Percentiles rank a stretch among this genome's conserved stretches.
Conservation (phyloP, 2,888 invertebrate genomes). For the Apodemia duryi region DNA sequence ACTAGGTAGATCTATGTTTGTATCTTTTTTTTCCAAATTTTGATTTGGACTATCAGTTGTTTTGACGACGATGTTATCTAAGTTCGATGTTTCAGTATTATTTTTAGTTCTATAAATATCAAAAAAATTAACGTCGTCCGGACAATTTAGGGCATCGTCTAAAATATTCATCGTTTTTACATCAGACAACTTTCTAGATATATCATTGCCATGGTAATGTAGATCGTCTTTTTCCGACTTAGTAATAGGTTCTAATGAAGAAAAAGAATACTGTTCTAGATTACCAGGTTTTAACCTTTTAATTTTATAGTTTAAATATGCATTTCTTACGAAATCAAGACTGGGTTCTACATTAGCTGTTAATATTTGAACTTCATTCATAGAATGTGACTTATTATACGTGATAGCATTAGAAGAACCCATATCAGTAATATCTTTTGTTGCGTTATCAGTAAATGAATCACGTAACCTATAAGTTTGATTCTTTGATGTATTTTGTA, state of each 20-base stretch:
- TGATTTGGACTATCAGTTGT: not conserved
- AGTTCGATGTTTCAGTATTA: not conserved
- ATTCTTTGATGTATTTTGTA: conserved; percentile 14
- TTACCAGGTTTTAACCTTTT: conserved; percentile 44
- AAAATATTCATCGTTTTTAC: not conserved
- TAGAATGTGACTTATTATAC: not conserved
- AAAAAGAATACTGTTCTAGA: conserved; percentile 51
- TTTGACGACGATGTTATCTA: not conserved
- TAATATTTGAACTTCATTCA: conserved; percentile 53
- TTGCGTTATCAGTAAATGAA: conserved; percentile 20
- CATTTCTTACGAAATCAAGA: conserved; percentile 45
- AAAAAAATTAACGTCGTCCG: not conserved
- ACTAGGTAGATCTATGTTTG: not conserved
- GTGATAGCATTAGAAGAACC: not conserved
- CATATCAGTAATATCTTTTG: conserved; percentile 18
- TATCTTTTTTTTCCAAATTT: not conserved
- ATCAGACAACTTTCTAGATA: not conserved
- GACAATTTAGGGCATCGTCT: not conserved
- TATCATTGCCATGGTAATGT: not conserved
- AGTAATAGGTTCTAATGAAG: conserved; percentile 25
- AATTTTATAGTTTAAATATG: conserved; percentile 53
- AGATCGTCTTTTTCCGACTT: conserved; percentile 16
- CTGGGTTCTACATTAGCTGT: conserved; percentile 45
- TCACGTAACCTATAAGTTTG: not conserved
- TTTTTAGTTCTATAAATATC: not conserved